These are phyloP conservation scores for Vespertilio murinus DNA, from an alignment of 2,797 vertebrate genomes.

Conservation along the genomic window DNA sequence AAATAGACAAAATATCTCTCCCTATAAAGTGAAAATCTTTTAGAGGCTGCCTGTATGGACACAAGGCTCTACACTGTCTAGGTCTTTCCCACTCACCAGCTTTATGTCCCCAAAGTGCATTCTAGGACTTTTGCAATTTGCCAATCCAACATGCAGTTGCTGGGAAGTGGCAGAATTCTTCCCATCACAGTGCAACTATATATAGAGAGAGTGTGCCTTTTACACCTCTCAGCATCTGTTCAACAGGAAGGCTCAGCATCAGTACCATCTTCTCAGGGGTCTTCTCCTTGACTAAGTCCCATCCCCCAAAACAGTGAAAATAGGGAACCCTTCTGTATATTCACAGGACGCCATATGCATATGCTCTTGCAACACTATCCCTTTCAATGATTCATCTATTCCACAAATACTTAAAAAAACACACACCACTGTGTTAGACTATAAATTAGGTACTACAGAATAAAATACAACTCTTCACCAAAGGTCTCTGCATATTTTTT, in stretches of 20 bases:
- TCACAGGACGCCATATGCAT: background rate
- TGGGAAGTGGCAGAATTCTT: background rate
- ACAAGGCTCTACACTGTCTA: background rate
- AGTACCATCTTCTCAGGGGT: background rate
- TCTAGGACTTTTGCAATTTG: background rate
- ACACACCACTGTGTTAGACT: background rate
- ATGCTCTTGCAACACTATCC: background rate
- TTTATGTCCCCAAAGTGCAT: background rate
- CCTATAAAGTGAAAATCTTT: background rate
- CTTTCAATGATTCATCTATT: background rate
- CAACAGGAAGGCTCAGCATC: background rate
- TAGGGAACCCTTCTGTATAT: background rate
- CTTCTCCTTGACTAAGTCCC: background rate
- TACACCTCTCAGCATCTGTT: background rate
- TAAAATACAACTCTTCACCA: background rate
- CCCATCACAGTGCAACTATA: background rate
- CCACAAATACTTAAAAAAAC: background rate
- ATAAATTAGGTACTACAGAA: background rate
- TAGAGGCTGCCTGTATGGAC: background rate
- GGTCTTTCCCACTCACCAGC: background rate
- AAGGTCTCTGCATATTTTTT: background rate
- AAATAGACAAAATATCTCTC: background rate
- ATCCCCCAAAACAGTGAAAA: background rate
- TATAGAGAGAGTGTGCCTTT: background rate
- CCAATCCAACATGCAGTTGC: background rate